Evolutionary conservation across 1,140 invertebrate species (phyloP), one percentile per base, ranked within the genome.

Genomic region (Polypedilum vanderplanki): DNA sequence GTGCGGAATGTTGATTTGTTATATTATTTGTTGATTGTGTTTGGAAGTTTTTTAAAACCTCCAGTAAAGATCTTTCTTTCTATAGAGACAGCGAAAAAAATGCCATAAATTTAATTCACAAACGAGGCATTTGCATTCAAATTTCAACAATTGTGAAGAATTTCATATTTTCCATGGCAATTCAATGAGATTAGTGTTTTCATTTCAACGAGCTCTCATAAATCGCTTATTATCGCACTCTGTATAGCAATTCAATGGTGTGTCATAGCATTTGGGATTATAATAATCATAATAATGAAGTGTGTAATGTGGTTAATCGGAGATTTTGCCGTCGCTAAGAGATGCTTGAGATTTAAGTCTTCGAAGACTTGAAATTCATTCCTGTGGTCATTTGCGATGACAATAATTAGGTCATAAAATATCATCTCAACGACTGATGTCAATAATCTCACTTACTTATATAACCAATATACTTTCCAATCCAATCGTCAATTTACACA

Each of bases 1-100:
- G 65, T 22, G 65, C 20, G 65, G 65, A 70, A 70, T 70, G 65
- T 70, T 70, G 65, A 70, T 70, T 70, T 70, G 65, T 70, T 70
- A 22, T 70, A 70, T 70, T 70, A 70, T 70, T 20, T 70, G 65
- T 70, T 70, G 65, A 70, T 70, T 57, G n/a, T n/a, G 46, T 57
- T 70, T 70, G 65, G 20, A 18, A n/a, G 15, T 4, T 4, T 57
- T 57, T 4, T 3, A 57, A 57, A 57, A 12, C 46, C 12, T 57
- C 46, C 46, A 57, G 46, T 57, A 57, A 57, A 33, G 12, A 57
- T n/a, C 46, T n/a, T 57, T 57, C 46, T 57, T 5, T 57, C 46
- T 57, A n/a, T 57, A n/a, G 15, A n/a, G 46, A 57, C 12, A n/a
- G 46, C 24, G n/a, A n/a, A 57, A 57, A 57, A n/a, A 57, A 57